Percentiles rank a stretch among this genome's conserved stretches.
Evolutionary conservation across 2,888 invertebrate genomes (phyloP).

Genomic region (Agrilus cyanescens): DNA sequence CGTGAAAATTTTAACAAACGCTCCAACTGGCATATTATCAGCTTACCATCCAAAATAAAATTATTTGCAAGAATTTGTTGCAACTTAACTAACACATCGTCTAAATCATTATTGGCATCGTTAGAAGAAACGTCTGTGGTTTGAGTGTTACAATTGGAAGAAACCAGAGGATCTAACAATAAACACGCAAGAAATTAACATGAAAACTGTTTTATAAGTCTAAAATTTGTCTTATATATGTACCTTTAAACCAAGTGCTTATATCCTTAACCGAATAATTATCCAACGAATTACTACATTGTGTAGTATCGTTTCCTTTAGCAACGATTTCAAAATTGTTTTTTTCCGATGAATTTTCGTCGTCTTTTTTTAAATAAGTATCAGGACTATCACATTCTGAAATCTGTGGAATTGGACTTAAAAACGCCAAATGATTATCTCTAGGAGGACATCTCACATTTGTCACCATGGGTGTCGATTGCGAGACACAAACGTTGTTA

Average conservation of each 20-base stretch:
- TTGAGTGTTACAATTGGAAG: background rate
- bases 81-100: constrained; percentile 54
- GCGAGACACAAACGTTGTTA: constrained; percentile 4
- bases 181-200: background rate
- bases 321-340: background rate
- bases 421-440: constrained; percentile 40
- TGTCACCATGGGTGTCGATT: constrained; percentile 30
- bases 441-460: constrained; percentile 13
- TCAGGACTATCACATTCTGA: constrained; percentile 30
- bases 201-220: background rate
- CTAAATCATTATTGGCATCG: constrained; percentile 52
- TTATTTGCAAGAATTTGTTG: constrained; percentile 61
- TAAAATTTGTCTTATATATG: constrained; percentile 21
- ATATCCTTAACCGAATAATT: constrained; percentile 48
- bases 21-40: background rate
- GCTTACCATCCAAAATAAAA: constrained; percentile 49
- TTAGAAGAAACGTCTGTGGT: constrained; percentile 25
- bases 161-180: background rate
- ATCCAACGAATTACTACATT: constrained; percentile 24
- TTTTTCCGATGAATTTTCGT: background rate
- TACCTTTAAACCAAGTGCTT: constrained; percentile 55
- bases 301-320: background rate
- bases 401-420: constrained; percentile 41
- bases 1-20: background rate
- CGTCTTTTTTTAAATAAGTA: constrained; percentile 11